A percentile compares a stretch with the other conserved stretches of the same genome.
phyloP scores from a whole-genome alignment of 2,888 invertebrate species.

The Noctua comes region DNA sequence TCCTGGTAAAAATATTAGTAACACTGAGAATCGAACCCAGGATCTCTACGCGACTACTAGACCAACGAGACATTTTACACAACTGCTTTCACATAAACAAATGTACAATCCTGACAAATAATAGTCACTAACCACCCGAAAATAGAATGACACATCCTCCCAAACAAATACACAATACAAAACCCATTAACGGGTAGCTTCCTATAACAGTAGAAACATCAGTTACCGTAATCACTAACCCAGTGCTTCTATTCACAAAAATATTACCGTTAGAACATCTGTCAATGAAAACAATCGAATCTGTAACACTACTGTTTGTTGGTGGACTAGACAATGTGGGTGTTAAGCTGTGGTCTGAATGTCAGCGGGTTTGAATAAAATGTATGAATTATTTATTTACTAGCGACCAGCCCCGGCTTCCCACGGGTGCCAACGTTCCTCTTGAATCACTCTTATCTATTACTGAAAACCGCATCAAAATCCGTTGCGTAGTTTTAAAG shows the following conservation, averaged over 20 bases:
- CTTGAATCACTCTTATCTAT: no score
- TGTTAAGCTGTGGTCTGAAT: constrained; percentile 26
- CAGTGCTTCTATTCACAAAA: constrained; percentile 62
- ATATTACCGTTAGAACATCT: constrained; percentile 61
- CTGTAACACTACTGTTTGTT: constrained; percentile 57
- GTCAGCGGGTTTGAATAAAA: constrained; percentile 32
- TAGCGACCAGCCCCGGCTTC: no score
- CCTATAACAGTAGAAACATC: constrained; percentile 57
- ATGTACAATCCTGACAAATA: not conserved
- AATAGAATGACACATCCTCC: constrained; percentile 38
- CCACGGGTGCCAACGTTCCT: no score
- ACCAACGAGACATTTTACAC: not conserved
- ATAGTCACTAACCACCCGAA: not conserved
- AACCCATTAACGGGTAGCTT: constrained; percentile 52
- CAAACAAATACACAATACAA: constrained; percentile 51
- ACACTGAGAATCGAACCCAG: not conserved
- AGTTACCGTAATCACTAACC: constrained; percentile 59
- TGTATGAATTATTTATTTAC: not conserved
- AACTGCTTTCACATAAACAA: not conserved
- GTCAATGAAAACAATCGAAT: constrained; percentile 59
- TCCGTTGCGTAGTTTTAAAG: no score
- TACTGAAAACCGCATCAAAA: no score
- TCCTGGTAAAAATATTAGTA: not conserved
- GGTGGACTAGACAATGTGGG: constrained; percentile 49
- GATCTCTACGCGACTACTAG: not conserved